These are phyloP conservation scores for Myotis daubentonii DNA, from an alignment of 2,797 vertebrate genomes.

Conservation along the genomic window DNA sequence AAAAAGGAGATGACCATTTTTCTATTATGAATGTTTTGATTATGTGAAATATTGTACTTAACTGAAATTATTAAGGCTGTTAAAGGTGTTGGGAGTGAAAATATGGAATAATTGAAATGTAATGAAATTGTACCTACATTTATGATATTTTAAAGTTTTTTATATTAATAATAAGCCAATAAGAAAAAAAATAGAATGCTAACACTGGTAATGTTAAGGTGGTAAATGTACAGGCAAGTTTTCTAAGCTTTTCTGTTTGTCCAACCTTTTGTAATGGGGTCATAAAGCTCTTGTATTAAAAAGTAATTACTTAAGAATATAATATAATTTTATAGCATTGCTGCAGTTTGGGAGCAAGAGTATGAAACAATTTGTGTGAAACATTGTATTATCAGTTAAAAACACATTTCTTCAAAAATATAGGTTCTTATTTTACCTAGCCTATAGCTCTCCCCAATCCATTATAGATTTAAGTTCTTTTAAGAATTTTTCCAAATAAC, in stretches of 20 bases:
- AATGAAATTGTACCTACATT: neutral
- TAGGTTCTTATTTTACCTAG: neutral
- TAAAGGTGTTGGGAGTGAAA: neutral
- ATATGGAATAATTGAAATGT: neutral
- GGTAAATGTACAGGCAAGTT: neutral
- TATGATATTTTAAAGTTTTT: neutral
- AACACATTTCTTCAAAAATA: conserved; percentile 9
- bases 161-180: neutral
- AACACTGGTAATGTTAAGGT: neutral
- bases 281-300: neutral
- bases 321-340: neutral
- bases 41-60: neutral
- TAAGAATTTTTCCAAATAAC: conserved; percentile 25
- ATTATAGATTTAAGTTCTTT: conserved; percentile 8
- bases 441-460: neutral
- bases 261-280: neutral
- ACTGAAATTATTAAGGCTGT: neutral
- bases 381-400: neutral
- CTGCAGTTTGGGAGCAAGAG: neutral
- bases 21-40: neutral
- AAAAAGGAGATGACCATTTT: neutral
- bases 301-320: neutral
- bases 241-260: neutral
- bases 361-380: neutral
- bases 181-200: neutral